Evolutionary conservation across 2,888 invertebrate genomes (phyloP).

Genomic region (Ommatoiulus sabulosus): DNA sequence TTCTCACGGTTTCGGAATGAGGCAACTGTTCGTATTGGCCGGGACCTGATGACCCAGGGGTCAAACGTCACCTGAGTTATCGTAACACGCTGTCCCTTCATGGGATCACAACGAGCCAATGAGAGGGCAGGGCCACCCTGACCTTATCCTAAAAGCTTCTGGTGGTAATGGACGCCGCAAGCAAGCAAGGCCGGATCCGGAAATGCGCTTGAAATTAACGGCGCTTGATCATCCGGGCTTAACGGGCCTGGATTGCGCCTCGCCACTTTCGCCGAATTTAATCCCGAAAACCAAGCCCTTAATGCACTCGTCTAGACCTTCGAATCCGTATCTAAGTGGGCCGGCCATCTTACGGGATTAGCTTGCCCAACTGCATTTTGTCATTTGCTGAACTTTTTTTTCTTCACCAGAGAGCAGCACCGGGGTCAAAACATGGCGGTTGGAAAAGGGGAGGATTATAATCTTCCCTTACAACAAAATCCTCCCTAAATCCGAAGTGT

Average conservation of each 20-base stretch:
- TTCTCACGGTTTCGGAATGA: not conserved
- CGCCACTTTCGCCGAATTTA: not conserved
- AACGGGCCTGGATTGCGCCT: not conserved
- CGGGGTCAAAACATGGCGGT: no score
- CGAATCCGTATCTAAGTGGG: slow-evolving; percentile 10
- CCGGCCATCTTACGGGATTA: not conserved
- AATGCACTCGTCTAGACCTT: slow-evolving; percentile 22
- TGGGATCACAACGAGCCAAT: not conserved
- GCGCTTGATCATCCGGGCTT: not conserved
- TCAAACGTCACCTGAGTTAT: not conserved
- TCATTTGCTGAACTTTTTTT: not conserved
- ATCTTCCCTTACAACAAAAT: no score
- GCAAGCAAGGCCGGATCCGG: not conserved
- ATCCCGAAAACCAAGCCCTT: not conserved
- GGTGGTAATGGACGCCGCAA: not conserved
- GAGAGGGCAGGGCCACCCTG: not conserved
- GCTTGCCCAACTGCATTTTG: not conserved
- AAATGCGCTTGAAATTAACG: not conserved
- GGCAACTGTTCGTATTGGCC: not conserved
- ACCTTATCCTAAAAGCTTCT: slow-evolving; percentile 18
- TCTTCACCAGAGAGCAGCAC: no score
- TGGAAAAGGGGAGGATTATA: no score
- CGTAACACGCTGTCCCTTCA: not conserved
- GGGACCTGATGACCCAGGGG: not conserved
- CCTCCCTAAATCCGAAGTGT: no score